Conservation (phyloP, 2,888 invertebrate genomes). For the Sinhomidia bicolor region DNA sequence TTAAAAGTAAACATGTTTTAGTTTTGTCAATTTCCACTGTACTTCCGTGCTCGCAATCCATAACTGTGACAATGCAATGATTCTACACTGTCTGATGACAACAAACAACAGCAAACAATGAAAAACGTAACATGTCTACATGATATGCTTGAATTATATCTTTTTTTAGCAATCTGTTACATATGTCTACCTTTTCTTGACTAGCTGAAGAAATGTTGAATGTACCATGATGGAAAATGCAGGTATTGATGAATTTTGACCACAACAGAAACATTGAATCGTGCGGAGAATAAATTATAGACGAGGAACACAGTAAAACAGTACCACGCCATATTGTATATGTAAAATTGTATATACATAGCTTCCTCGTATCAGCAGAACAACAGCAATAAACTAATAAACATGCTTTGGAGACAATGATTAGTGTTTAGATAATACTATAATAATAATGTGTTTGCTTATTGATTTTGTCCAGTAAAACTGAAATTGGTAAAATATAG, state of each 20-base stretch:
- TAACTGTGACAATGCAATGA: constrained; percentile 38
- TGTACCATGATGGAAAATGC: not conserved
- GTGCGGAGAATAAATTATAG: not conserved
- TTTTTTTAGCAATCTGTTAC: not conserved
- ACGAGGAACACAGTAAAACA: not conserved
- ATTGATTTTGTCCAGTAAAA: constrained; percentile 25
- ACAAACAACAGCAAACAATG: not conserved
- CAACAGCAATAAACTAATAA: not conserved
- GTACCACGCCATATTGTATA: not conserved
- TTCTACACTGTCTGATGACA: not conserved
- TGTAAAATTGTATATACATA: too few relatives aligned
- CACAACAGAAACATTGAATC: not conserved
- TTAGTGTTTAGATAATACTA: not conserved
- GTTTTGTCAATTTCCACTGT: not conserved
- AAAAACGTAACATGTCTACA: not conserved
- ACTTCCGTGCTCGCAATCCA: constrained; percentile 24
- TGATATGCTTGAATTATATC: not conserved
- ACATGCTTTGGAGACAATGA: not conserved
- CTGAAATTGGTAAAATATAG: not conserved
- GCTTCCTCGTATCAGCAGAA: not conserved
- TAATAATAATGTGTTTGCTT: not conserved
- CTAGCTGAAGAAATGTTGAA: not conserved
- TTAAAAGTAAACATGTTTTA: not conserved
- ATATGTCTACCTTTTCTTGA: not conserved
- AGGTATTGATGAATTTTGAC: not conserved